Evolutionary conservation across 2,888 invertebrate genomes (phyloP).

Genomic region (Lasioglossum villosulum): DNA sequence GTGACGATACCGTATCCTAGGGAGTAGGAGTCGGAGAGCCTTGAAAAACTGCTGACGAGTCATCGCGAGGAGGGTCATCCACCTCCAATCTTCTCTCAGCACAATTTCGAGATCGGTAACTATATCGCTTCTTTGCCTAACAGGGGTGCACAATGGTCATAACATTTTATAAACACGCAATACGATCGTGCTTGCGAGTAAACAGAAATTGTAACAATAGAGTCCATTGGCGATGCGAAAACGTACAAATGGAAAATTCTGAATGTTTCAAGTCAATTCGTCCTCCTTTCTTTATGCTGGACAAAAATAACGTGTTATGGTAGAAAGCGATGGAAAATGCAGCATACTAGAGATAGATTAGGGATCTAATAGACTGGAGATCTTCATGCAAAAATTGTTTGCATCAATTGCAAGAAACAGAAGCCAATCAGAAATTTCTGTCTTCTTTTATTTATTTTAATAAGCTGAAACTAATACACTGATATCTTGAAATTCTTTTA

Average conservation of each 20-base stretch:
- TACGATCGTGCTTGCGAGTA: neutral
- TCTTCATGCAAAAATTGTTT: too few relatives aligned
- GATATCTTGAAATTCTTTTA: too few relatives aligned
- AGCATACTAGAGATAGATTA: too few relatives aligned
- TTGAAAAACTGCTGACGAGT: conserved; percentile 70
- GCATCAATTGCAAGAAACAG: too few relatives aligned
- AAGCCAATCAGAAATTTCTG: too few relatives aligned
- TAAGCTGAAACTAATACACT: too few relatives aligned
- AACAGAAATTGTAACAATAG: neutral
- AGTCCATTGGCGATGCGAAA: neutral
- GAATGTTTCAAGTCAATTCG: neutral
- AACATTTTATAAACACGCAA: conserved; percentile 18
- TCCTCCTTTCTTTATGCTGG: too few relatives aligned
- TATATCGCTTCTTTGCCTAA: conserved; percentile 9
- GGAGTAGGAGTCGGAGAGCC: conserved; percentile 62
- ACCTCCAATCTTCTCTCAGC: conserved; percentile 59
- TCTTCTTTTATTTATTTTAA: too few relatives aligned
- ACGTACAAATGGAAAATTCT: neutral
- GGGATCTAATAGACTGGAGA: too few relatives aligned
- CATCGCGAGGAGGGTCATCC: conserved; percentile 63
- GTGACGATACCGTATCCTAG: conserved; percentile 71
- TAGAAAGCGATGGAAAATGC: too few relatives aligned
- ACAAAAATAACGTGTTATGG: too few relatives aligned
- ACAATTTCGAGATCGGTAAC: conserved; percentile 44
- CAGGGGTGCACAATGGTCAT: neutral